Percentiles rank a stretch among this genome's conserved stretches.
Conservation (phyloP, 1,140 invertebrate species). For the Grapholita molesta region DNA sequence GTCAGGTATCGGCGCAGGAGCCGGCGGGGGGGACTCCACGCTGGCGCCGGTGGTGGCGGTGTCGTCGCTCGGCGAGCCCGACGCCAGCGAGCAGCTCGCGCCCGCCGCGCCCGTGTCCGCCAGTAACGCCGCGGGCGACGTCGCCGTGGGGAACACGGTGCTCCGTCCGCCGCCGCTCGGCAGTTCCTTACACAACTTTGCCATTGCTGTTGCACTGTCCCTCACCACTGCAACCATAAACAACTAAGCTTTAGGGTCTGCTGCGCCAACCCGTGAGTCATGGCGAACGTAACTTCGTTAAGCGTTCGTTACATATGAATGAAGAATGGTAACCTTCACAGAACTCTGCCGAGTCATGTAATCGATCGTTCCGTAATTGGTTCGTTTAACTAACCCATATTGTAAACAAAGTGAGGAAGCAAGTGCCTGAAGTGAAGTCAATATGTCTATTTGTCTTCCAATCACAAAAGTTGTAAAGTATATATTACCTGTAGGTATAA, state of each 20-base stretch:
- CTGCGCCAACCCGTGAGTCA: neutral
- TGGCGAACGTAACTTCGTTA: neutral
- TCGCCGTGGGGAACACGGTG: constrained; percentile 32
- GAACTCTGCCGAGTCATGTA: too few species aligned
- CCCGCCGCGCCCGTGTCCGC: neutral
- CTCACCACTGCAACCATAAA: constrained; percentile 45
- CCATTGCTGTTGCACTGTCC: constrained; percentile 63
- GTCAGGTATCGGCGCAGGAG: neutral
- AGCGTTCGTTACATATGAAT: too few species aligned
- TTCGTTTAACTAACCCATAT: too few species aligned
- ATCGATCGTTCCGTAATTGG: too few species aligned
- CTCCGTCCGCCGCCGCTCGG: constrained; percentile 23
- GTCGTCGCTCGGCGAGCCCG: neutral
- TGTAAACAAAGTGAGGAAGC: too few species aligned
- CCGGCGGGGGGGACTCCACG: neutral
- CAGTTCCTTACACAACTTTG: constrained; percentile 54
- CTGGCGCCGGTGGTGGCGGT: constrained; percentile 19
- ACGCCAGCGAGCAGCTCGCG: neutral
- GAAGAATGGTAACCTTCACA: too few species aligned
- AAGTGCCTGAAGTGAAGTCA: too few species aligned
- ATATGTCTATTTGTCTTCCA: too few species aligned
- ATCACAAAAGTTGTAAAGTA: too few species aligned
- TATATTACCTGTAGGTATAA: too few species aligned
- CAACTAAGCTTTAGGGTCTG: neutral
- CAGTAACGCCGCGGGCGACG: constrained; percentile 24